Conservation (phyloP, 2,888 invertebrate genomes). For the Drosophila prolongata region DNA sequence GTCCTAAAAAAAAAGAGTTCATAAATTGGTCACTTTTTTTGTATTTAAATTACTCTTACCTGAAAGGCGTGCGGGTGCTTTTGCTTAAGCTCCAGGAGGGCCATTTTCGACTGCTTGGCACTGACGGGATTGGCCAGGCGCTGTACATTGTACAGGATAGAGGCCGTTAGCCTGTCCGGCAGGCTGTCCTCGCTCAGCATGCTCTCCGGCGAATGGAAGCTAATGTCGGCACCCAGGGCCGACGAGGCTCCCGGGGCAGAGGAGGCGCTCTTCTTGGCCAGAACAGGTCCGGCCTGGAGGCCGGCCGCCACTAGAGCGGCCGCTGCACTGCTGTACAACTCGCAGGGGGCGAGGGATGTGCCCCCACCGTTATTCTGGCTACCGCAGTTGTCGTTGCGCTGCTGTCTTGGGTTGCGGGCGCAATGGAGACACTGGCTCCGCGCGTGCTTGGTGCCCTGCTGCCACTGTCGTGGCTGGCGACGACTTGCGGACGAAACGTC, state of each 20-base stretch:
- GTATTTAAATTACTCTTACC: not conserved
- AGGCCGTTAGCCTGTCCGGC: constrained; percentile 82
- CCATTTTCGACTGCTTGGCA: constrained; percentile 92
- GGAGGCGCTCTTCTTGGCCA: constrained; percentile 35
- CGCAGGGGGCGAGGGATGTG: constrained; percentile 55
- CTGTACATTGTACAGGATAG: constrained; percentile 89
- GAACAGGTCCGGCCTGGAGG: constrained; percentile 60
- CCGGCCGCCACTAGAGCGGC: constrained; percentile 70
- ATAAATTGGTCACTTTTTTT: not conserved
- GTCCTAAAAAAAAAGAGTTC: constrained; percentile 86
- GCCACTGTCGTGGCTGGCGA: constrained; percentile 61
- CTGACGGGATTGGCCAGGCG: constrained; percentile 92
- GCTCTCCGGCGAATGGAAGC: constrained; percentile 84
- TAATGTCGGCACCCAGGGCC: constrained; percentile 78
- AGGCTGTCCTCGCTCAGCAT: constrained; percentile 84
- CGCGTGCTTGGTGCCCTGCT: constrained; percentile 83
- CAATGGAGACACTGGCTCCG: constrained; percentile 82
- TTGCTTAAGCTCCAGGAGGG: constrained; percentile 90
- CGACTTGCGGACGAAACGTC: constrained; percentile 84
- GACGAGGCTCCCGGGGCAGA: constrained; percentile 22
- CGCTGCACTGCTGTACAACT: constrained; percentile 68
- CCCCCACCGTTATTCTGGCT: constrained; percentile 24
- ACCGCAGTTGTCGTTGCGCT: constrained; percentile 42
- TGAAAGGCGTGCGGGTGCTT: constrained; percentile 88
- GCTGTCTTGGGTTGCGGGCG: constrained; percentile 78